Conservation (phyloP, 2,113 vertebrate genomes). For the Hypomesus transpacificus region DNA sequence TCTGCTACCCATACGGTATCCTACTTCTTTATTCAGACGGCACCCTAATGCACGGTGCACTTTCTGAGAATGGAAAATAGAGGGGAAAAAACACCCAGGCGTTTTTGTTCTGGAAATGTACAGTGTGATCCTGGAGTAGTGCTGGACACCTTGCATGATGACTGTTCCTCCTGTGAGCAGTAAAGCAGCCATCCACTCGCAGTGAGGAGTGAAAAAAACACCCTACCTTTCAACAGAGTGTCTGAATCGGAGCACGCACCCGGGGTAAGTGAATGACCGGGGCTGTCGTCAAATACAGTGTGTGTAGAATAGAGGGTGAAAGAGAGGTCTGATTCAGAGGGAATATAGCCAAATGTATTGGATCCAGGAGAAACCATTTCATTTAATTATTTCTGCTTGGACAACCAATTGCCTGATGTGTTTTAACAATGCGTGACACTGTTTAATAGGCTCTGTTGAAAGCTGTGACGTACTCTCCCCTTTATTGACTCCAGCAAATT, state of each 20-base stretch:
- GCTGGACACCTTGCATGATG: slow-evolving; percentile 29
- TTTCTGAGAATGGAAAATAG: too few species aligned
- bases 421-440: slow-evolving; percentile 20
- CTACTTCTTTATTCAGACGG: background rate
- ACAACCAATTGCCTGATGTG: slow-evolving; percentile 10
- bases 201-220: background rate
- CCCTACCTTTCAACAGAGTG: slow-evolving; percentile 3
- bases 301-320: background rate
- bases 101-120: background rate
- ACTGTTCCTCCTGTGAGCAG: slow-evolving; percentile 18
- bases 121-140: background rate
- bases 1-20: too few species aligned
- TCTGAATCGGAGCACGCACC: background rate
- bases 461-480: slow-evolving; percentile 10
- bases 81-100: background rate
- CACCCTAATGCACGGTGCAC: background rate
- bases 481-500: slow-evolving; percentile 19
- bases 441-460: slow-evolving; percentile 10
- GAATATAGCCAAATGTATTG: slow-evolving; percentile 20
- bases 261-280: slow-evolving; percentile 16
- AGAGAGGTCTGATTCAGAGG: slow-evolving; percentile 13
- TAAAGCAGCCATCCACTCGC: slow-evolving; percentile 21
- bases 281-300: background rate
- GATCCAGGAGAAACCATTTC: slow-evolving; percentile 26
- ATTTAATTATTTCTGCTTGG: slow-evolving; percentile 23